Conservation (phyloP, 2,888 invertebrate species). For the Cosmorhoe ocellata region DNA sequence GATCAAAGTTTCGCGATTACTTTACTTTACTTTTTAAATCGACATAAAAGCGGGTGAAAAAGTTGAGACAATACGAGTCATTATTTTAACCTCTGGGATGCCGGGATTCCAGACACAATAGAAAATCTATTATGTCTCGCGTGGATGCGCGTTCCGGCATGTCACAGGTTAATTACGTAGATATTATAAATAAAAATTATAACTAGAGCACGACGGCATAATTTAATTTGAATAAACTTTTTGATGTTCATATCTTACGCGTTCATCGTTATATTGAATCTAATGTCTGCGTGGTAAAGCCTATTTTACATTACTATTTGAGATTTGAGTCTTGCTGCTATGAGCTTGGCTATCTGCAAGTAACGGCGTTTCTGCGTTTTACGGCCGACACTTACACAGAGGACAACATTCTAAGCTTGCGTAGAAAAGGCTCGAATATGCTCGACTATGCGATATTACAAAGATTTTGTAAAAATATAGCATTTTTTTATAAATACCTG, state of each 20-base stretch:
- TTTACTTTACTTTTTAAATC: too few relatives aligned
- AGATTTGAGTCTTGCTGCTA: neutral
- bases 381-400: constrained; percentile 16
- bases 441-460: constrained; percentile 23
- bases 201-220: neutral
- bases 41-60: too few relatives aligned
- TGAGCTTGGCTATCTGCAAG: constrained; percentile 13
- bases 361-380: constrained; percentile 18
- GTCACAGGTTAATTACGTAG: too few relatives aligned
- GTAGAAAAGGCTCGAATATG: constrained; percentile 10
- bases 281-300: neutral
- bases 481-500: too few relatives aligned
- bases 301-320: neutral
- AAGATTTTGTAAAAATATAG: neutral
- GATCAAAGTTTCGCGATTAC: too few relatives aligned
- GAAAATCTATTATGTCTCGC: too few relatives aligned
- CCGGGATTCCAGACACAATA: too few relatives aligned
- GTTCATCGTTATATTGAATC: neutral
- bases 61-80: too few relatives aligned
- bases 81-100: too few relatives aligned
- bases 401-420: constrained; percentile 17
- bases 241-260: neutral
- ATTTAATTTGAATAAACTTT: neutral
- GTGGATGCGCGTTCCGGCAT: too few relatives aligned
- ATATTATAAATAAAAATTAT: too few relatives aligned